These are phyloP conservation scores for Sebastes umbrosus DNA, from an alignment of 2,797 vertebrate genomes.

Conservation along the genomic window DNA sequence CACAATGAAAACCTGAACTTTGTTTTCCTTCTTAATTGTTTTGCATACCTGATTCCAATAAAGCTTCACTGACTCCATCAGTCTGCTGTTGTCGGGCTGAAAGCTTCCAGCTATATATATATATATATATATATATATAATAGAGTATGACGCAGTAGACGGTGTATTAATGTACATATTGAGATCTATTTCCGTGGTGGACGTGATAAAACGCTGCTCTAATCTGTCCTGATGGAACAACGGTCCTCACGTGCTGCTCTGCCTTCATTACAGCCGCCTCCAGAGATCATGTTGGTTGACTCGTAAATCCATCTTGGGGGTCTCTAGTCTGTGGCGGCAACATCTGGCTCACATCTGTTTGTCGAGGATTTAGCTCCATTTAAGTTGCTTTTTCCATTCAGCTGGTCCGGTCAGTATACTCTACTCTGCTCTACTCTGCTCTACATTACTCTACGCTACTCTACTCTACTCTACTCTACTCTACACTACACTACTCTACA, in stretches of 20 bases:
- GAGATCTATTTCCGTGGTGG: constrained; percentile 1
- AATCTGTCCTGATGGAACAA: constrained; percentile 73
- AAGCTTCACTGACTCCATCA: constrained; percentile 51
- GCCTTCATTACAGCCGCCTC: constrained; percentile 69
- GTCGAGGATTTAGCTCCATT: constrained; percentile 79
- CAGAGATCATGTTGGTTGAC: constrained; percentile 51
- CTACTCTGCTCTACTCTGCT: constrained; percentile 28
- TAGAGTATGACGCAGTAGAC: neutral
- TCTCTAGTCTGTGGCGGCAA: constrained; percentile 61
- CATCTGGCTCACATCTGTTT: constrained; percentile 85
- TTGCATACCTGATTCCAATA: constrained; percentile 54
- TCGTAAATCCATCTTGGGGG: constrained; percentile 69
- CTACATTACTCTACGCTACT: no score
- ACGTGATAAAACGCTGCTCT: constrained; percentile 51
- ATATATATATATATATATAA: no score
- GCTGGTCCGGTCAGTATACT: constrained; percentile 47
- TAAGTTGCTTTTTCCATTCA: constrained; percentile 77
- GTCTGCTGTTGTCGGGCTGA: constrained; percentile 8
- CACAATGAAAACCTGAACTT: constrained; percentile 6
- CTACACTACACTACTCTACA: no score
- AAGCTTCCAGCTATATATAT: no score
- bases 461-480: no score
- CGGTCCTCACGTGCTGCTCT: constrained; percentile 41
- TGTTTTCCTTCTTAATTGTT: constrained; percentile 21
- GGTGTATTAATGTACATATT: constrained; percentile 8